Base-by-base conservation (phyloP, 2,797 vertebrate genomes). In the Odontamblyopus rebecca region DNA sequence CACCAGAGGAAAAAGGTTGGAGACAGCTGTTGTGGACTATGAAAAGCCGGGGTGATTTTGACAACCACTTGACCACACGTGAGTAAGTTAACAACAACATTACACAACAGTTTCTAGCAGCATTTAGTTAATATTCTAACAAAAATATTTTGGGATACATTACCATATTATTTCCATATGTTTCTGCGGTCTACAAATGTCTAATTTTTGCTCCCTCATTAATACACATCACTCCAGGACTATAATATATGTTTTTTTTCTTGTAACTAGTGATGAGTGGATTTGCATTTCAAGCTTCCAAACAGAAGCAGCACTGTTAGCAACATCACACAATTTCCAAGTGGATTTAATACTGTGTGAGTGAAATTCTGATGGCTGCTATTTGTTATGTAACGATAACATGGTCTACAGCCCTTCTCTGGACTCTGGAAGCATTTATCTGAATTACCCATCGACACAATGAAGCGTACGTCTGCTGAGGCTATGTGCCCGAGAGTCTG, bases 401-500 rank as follows among this genome's bases (percentile, higher is more conserved):
- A 38, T 62, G 61, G 32, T 35, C 16, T 8, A 11, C 61, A 44
- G 18, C 29, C 18, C n/a, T 41, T 26, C 12, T 44, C 61, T 63
- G 32, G 11, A 23, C 8, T 32, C 30, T 6, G 8, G 32, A 35
- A 64, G 16, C 63, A 65, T 48, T 23, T 23, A 48, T 65, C 62
- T 23, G 38, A 64, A 44, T 64, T 26, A 27, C 62, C 15, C 41
- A 19, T 13, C 8, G 26, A 51, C 64, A 50, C 64, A 66, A 19
- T 50, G 15, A 51, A 35, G 44, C 41, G 13, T 66, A 27, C 23
- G 35, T 64, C 62, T 26, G 23, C 41, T 18, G 41, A 66, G 38
- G 62, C 29, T 48, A 64, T 72, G 41, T 61, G 61, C 54, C 60
- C 27, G 29, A 32, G 68, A 74, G 60, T 69, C 63, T 76, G 72